Conservation (phyloP, 2,888 invertebrate genomes). For the Lampropteryx suffumata region DNA sequence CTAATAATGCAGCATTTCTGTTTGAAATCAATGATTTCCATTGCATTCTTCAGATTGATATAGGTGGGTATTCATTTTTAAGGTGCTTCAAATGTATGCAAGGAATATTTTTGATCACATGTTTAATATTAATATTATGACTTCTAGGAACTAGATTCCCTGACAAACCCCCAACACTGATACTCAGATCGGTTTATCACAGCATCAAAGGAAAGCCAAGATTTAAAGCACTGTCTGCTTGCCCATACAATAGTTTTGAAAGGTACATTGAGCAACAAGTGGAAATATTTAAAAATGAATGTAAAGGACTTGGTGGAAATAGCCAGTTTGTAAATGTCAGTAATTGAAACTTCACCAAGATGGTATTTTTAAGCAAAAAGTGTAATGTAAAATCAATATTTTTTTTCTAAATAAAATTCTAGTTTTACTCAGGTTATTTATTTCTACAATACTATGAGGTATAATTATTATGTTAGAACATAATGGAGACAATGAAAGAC, state of each 20-base stretch:
- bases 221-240: constrained; percentile 63
- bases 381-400: neutral
- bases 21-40: constrained; percentile 85
- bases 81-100: no score
- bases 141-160: constrained; percentile 80
- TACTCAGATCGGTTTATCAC: constrained; percentile 83
- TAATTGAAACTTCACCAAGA: constrained; percentile 33
- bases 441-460: constrained; percentile 18
- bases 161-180: constrained; percentile 77
- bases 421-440: constrained; percentile 22
- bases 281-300: constrained; percentile 75
- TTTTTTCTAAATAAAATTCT: constrained; percentile 1
- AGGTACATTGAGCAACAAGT: constrained; percentile 75
- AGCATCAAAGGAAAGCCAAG: constrained; percentile 70
- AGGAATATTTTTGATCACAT: constrained; percentile 26
- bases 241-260: constrained; percentile 74
- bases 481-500: neutral
- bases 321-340: constrained; percentile 58
- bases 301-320: constrained; percentile 52
- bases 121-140: no score
- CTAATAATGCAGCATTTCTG: constrained; percentile 80
- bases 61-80: constrained; percentile 59
- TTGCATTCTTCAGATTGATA: constrained; percentile 83
- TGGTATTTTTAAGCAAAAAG: neutral
- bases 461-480: neutral